These are phyloP conservation scores for Crypturellus tataupa DNA, from an alignment of 2,797 vertebrate species.

Conservation along the genomic window DNA sequence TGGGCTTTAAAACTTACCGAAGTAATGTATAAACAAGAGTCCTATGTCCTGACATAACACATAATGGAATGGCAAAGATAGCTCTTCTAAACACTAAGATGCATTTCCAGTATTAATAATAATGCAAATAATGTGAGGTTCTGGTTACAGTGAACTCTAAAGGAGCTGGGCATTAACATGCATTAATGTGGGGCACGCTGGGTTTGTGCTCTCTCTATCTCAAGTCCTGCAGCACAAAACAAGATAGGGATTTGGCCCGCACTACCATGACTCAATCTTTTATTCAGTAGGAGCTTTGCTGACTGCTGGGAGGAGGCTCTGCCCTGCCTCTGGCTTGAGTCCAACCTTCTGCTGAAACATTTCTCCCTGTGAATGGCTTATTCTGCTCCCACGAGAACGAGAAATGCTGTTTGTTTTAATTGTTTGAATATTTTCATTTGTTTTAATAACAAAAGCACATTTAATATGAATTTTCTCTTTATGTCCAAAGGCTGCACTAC, in stretches of 20 bases:
- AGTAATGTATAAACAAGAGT: background rate
- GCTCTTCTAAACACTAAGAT: background rate
- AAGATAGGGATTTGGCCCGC: background rate
- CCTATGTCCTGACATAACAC: background rate
- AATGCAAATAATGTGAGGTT: no score
- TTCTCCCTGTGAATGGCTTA: background rate
- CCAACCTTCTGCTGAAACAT: constrained; percentile 12
- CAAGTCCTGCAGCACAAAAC: background rate
- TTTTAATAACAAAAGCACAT: background rate
- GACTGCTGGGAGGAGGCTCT: background rate
- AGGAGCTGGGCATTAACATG: background rate
- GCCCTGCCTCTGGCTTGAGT: background rate
- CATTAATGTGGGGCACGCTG: background rate
- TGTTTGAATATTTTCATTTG: background rate
- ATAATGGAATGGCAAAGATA: background rate
- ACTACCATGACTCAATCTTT: background rate
- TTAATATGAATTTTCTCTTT: background rate
- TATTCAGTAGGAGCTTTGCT: background rate
- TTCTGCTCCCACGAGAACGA: background rate
- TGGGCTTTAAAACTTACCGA: background rate
- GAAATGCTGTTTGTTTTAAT: background rate
- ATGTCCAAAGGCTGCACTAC: background rate
- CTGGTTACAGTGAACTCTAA: background rate
- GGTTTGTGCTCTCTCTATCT: background rate
- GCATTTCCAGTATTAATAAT: background rate